Evolutionary conservation across 2,797 vertebrate genomes (phyloP).

Genomic region (Champsocephalus gunnari): DNA sequence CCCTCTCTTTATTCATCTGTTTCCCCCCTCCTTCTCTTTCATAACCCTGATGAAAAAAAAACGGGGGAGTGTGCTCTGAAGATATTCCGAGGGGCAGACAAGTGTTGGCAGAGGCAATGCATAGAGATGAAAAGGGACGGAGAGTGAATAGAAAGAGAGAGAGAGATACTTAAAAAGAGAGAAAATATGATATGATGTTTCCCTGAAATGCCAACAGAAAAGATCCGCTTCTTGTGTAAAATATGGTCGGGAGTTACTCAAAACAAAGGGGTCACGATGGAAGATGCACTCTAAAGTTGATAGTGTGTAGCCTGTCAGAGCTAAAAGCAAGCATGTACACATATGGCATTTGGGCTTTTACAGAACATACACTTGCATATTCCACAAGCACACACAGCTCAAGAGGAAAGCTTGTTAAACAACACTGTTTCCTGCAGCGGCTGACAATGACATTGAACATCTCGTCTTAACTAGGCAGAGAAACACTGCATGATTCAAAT

Average conservation of each 20-base stretch:
- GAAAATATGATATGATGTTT: constrained; percentile 60
- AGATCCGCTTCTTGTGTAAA: constrained; percentile 64
- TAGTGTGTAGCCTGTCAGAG: constrained; percentile 60
- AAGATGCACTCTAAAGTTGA: constrained; percentile 53
- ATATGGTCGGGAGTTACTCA: constrained; percentile 54
- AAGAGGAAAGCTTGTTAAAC: constrained; percentile 71
- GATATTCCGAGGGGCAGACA: constrained; percentile 67
- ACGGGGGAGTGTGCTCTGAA: constrained; percentile 56
- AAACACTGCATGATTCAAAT: constrained; percentile 26
- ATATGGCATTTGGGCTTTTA: constrained; percentile 13
- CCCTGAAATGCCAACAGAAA: constrained; percentile 65
- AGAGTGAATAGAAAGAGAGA: constrained; percentile 37
- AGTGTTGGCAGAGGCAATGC: constrained; percentile 60
- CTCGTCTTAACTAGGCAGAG: constrained; percentile 25
- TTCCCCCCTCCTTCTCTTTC: constrained; percentile 60
- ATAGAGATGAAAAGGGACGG: constrained; percentile 61
- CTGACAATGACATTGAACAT: constrained; percentile 67
- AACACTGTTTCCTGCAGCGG: constrained; percentile 41
- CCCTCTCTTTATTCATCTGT: constrained; percentile 71
- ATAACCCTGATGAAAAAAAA: constrained; percentile 72
- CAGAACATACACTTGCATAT: constrained; percentile 32
- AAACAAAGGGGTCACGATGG: constrained; percentile 63
- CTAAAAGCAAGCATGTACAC: constrained; percentile 44
- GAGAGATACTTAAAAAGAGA: constrained; percentile 19
- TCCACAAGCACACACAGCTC: constrained; percentile 10